Evolutionary conservation across 2,888 invertebrate species (phyloP), one percentile per base, ranked within the genome.

Genomic region (Sisyra nigra): DNA sequence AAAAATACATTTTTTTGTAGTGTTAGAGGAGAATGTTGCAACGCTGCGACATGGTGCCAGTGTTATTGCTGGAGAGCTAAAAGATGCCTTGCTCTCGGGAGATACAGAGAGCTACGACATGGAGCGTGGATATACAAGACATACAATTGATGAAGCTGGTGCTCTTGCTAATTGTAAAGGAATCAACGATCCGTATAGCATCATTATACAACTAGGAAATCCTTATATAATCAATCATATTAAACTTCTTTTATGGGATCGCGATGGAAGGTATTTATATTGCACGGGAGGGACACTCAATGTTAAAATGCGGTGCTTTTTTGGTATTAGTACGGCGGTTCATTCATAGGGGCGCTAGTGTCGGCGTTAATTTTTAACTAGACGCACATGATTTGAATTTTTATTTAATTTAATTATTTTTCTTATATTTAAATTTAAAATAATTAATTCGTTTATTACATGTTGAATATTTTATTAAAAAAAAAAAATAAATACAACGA

Each of bases 181-280:
- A 11, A 31, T 19, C 7, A 41, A 71, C 48, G 74, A 70, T 32
- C 77, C 79, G 61, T 76, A 80, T 59, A 85, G 89, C 46, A 92
- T 96, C 57, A 73, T 86, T 6, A 80, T 96, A 38, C 82, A 86
- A 54, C 71, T 96, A 44, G 78, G 78, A 49, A 75, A 80, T 41
- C 77, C 80, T 51, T 88, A 81, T 59, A 93, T 97, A 56, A 75
- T 98, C 54, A 98, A 98, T 70, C 86, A 92, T 56, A 75, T 98
- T 46, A 76, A 80, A 46, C 76, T 98, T 73, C 68, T 94, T 52
- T 71, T 98, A 9, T 96, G 94, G 93, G 97, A 97, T 65, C 71
- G 82, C 46, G 96, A 97, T 61, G 74, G 79, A 58, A 78, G 91
- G 67, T n/a, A n/a, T n/a, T n/a, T n/a, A n/a, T n/a, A n/a, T n/a